Conservation (phyloP, 2,888 invertebrate species). For the Dryobotodes eremita region DNA sequence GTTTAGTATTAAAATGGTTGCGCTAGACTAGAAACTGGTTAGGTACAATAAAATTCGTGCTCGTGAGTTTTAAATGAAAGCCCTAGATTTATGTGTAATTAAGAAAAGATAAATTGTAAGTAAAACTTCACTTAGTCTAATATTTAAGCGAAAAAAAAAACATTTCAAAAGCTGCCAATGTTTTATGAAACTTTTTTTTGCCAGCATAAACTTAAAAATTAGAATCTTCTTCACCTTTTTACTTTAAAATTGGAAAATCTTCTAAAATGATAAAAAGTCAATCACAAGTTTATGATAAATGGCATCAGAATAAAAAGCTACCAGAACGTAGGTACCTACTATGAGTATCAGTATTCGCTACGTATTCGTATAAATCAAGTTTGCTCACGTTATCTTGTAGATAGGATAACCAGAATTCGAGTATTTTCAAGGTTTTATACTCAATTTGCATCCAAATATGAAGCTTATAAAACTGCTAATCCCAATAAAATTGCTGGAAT, state of each 20-base stretch:
- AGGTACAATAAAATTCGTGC: background rate
- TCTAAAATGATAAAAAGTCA: background rate
- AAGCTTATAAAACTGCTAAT: constrained; percentile 16
- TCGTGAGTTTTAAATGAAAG: constrained; percentile 6
- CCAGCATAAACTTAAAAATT: background rate
- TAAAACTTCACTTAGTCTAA: background rate
- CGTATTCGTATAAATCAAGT: constrained; percentile 47
- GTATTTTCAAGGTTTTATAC: constrained; percentile 50
- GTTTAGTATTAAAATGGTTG: constrained; percentile 23
- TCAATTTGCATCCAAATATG: constrained; percentile 41
- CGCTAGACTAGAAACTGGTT: constrained; percentile 26
- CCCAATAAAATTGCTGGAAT: constrained; percentile 3
- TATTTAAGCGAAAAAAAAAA: background rate
- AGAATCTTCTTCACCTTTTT: background rate
- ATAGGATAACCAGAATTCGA: constrained; percentile 49
- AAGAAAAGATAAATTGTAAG: background rate
- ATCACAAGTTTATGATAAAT: constrained; percentile 1
- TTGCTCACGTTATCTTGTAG: constrained; percentile 58
- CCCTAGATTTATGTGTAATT: too few relatives aligned
- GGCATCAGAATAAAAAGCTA: constrained; percentile 1
- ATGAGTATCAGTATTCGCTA: background rate
- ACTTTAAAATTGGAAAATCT: background rate
- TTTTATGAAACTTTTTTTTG: background rate
- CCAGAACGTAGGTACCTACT: constrained; percentile 16
- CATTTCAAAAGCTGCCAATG: background rate